phyloP scores from a whole-genome alignment of 2,113 vertebrate genomes.

The Lasiurus borealis region DNA sequence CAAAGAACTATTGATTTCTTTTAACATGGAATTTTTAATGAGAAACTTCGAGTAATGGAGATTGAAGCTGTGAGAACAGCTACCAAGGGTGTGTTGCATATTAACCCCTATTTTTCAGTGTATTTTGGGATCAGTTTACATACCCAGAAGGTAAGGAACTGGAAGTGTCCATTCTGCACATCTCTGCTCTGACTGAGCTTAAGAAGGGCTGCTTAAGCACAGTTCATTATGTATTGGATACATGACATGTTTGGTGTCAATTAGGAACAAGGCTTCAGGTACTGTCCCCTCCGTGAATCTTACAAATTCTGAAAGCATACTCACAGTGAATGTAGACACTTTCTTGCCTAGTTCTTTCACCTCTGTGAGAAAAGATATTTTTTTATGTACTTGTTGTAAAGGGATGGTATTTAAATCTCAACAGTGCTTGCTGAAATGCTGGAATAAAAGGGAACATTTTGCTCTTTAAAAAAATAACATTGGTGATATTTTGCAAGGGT shows the following conservation, averaged over 20 bases:
- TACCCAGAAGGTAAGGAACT: background rate
- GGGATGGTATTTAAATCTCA: background rate
- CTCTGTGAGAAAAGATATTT: background rate
- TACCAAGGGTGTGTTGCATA: background rate
- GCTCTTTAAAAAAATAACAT: background rate
- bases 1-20: conserved; percentile 69
- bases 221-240: fast-evolving
- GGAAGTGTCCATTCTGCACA: fast-evolving
- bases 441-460: background rate
- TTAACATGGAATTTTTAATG: conserved; percentile 61
- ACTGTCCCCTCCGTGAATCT: background rate
- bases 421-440: background rate
- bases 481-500: background rate
- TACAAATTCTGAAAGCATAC: background rate
- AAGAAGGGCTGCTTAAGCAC: background rate
- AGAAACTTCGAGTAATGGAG: conserved; percentile 22
- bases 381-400: background rate
- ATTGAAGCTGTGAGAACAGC: background rate
- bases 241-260: background rate
- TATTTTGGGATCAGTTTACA: background rate
- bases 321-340: background rate
- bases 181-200: background rate
- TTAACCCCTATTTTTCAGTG: background rate
- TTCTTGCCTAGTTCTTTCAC: background rate
- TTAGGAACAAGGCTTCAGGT: background rate